Conservation (phyloP, 2,888 invertebrate species). For the Eudemis profundana region DNA sequence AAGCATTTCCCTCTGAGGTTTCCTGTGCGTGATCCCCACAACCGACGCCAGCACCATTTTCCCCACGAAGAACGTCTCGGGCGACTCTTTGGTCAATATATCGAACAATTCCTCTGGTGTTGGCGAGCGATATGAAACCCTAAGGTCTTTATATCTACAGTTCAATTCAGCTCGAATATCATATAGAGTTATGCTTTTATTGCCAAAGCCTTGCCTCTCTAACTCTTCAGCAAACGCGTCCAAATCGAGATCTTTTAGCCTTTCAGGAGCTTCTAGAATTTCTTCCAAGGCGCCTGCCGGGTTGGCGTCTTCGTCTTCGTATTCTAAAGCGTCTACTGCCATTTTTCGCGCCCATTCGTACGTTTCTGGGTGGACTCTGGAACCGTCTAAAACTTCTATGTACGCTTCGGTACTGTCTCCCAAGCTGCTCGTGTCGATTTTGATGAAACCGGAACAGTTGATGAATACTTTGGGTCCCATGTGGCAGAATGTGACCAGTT, state of each 20-base stretch:
- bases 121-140: slow-evolving; percentile 91
- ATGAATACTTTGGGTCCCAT: slow-evolving; percentile 99
- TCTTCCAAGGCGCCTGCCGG: slow-evolving; percentile 99
- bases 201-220: slow-evolving; percentile 95
- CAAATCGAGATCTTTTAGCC: slow-evolving; percentile 97
- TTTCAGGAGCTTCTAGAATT: slow-evolving; percentile 97
- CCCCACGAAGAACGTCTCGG: slow-evolving; percentile 95
- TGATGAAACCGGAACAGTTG: slow-evolving; percentile 99
- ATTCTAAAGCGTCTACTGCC: slow-evolving; percentile 99
- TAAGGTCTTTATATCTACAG: slow-evolving; percentile 95
- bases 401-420: slow-evolving; percentile 98
- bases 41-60: slow-evolving; percentile 94
- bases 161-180: slow-evolving; percentile 98
- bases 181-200: slow-evolving; percentile 97
- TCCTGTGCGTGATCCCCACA: slow-evolving; percentile 92
- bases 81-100: slow-evolving; percentile 97
- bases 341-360: slow-evolving; percentile 99
- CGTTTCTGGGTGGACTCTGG: slow-evolving; percentile 99
- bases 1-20: slow-evolving; percentile 96
- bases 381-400: slow-evolving; percentile 98
- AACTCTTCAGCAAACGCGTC: slow-evolving; percentile 99
- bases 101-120: slow-evolving; percentile 96
- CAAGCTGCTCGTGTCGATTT: slow-evolving; percentile 98
- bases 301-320: slow-evolving; percentile 98
- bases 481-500: slow-evolving; percentile 97